These are phyloP conservation scores for Pygocentrus nattereri DNA, from an alignment of 2,797 vertebrate species.

Conservation along the genomic window DNA sequence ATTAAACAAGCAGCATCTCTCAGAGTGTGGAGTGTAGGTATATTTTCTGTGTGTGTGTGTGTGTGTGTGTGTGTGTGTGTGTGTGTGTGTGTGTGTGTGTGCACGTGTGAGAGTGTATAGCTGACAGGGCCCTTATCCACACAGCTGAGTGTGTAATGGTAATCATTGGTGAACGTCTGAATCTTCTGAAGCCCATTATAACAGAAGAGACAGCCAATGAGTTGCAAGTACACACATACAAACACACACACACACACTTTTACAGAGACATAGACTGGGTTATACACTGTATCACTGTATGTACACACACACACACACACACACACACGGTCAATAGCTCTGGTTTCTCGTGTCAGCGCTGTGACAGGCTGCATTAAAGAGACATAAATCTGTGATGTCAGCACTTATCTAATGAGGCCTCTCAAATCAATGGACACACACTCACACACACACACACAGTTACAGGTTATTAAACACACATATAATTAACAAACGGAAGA, in stretches of 20 bases:
- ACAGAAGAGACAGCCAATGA: conserved; percentile 54
- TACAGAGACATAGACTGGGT: conserved; percentile 43
- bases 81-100: conserved; percentile 57
- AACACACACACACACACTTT: conserved; percentile 48
- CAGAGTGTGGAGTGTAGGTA: not conserved
- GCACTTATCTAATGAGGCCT: conserved; percentile 98
- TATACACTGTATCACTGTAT: conserved; percentile 25
- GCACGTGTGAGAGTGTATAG: conserved; percentile 56
- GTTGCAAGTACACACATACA: conserved; percentile 52
- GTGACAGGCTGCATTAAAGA: conserved; percentile 95
- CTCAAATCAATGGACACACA: conserved; percentile 88
- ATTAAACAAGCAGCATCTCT: not conserved
- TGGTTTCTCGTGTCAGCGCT: conserved; percentile 91
- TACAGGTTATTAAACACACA: conserved; percentile 13
- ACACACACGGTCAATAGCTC: conserved; percentile 86
- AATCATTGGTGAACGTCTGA: conserved; percentile 75
- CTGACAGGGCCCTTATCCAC: conserved; percentile 77
- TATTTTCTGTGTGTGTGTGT: conserved; percentile 43
- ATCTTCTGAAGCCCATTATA: conserved; percentile 68
- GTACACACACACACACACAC: conserved; percentile 47
- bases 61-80: conserved; percentile 56
- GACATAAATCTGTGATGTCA: conserved; percentile 99
- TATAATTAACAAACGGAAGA: not conserved
- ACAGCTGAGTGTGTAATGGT: conserved; percentile 84
- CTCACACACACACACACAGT: conserved; percentile 16